phyloP scores from a whole-genome alignment of 2,888 invertebrate genomes.

The Ichneumoninae sp. region DNA sequence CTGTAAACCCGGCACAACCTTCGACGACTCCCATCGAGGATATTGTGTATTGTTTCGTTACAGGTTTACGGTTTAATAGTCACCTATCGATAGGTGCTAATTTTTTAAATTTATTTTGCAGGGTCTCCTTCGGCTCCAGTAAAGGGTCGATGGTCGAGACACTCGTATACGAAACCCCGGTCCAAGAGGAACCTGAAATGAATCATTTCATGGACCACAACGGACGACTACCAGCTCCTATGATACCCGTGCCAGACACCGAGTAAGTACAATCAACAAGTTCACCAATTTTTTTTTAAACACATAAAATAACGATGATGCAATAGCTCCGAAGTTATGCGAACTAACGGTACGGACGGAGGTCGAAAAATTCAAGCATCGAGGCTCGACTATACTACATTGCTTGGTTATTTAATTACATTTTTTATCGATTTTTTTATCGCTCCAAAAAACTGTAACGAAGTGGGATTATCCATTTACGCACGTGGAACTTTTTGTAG shows the following conservation, averaged over 20 bases:
- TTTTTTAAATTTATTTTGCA: conserved; percentile 80
- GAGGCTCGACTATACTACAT: conserved; percentile 24
- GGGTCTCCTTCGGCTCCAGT: conserved; percentile 97
- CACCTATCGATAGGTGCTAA: neutral
- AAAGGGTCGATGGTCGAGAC: conserved; percentile 98
- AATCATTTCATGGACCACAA: conserved; percentile 85
- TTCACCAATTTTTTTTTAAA: neutral
- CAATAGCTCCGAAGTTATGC: neutral
- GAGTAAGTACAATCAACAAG: conserved; percentile 77
- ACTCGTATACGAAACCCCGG: conserved; percentile 92
- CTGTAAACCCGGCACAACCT: neutral
- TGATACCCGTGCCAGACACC: conserved; percentile 82
- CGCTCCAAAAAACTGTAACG: neutral
- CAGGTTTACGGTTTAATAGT: neutral
- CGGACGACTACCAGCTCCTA: conserved; percentile 79
- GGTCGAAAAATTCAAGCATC: neutral
- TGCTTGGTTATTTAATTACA: neutral
- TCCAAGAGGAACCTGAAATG: conserved; percentile 92
- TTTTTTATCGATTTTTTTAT: neutral
- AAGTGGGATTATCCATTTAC: neutral
- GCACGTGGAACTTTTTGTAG: neutral
- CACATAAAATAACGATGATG: neutral
- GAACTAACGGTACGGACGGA: neutral
- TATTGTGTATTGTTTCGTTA: neutral
- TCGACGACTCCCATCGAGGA: neutral